These are phyloP conservation scores for Entomyzon cyanotis DNA, from an alignment of 2,113 vertebrate genomes.

Conservation along the genomic window DNA sequence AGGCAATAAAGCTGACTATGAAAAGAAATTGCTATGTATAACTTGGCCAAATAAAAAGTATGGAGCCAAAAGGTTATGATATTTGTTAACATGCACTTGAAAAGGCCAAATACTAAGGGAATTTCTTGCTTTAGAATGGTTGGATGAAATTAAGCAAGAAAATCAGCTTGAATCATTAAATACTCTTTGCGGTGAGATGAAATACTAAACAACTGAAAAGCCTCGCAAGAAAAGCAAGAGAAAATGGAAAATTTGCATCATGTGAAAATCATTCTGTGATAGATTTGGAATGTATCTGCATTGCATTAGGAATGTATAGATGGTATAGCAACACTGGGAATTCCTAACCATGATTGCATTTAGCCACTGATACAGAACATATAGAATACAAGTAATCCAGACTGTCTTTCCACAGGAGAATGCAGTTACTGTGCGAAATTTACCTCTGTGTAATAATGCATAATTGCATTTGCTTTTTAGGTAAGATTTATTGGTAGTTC, in stretches of 20 bases:
- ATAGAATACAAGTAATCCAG: background rate
- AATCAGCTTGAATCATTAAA: background rate
- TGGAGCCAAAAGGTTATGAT: slow-evolving; percentile 6
- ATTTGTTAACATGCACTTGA: slow-evolving; percentile 8
- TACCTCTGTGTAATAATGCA: background rate
- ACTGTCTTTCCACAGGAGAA: background rate
- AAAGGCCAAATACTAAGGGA: background rate
- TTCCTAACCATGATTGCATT: background rate
- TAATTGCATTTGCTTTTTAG: background rate
- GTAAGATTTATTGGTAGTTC: background rate
- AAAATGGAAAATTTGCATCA: background rate
- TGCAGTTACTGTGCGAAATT: background rate
- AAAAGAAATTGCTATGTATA: background rate
- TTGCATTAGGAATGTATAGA: background rate
- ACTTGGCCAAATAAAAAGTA: slow-evolving; percentile 2
- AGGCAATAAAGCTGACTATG: background rate
- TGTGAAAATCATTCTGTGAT: background rate
- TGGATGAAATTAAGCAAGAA: background rate
- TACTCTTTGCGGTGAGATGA: background rate
- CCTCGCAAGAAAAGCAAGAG: background rate
- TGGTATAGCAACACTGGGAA: background rate
- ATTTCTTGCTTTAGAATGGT: background rate
- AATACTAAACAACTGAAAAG: background rate
- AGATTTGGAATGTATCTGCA: background rate
- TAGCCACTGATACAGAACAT: background rate